Percentiles rank a stretch among this genome's conserved stretches.
These are phyloP conservation scores for Alosa alosa DNA, from an alignment of 2,113 vertebrate species.

Conservation along the genomic window DNA sequence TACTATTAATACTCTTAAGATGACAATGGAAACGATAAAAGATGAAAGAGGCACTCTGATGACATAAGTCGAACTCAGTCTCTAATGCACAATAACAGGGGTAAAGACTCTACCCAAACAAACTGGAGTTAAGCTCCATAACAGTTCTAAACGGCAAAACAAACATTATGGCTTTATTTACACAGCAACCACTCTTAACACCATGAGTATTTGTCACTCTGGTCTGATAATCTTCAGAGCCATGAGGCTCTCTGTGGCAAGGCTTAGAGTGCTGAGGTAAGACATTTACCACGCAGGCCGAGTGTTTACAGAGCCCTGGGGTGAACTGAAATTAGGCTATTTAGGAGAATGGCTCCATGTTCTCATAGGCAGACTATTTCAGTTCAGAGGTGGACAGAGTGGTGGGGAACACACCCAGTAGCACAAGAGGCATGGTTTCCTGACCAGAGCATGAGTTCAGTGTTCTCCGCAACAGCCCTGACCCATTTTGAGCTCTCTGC, in stretches of 20 bases:
- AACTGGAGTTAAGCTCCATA: neutral
- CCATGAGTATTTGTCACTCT: neutral
- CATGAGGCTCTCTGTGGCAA: neutral
- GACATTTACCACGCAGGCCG: neutral
- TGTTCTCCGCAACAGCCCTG: neutral
- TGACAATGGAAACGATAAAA: neutral
- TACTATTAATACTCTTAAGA: neutral
- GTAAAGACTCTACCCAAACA: neutral
- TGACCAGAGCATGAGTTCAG: neutral
- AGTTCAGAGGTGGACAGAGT: conserved; percentile 10
- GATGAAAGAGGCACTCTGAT: neutral
- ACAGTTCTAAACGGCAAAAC: neutral
- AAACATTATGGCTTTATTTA: neutral
- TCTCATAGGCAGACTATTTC: conserved; percentile 45
- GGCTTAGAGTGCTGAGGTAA: neutral
- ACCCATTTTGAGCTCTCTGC: neutral
- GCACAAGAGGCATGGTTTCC: conserved; percentile 46
- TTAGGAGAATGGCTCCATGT: conserved; percentile 41
- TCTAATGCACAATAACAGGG: neutral
- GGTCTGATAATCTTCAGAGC: neutral
- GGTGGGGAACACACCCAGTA: conserved; percentile 35
- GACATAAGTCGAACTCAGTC: neutral
- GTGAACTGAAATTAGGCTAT: conserved; percentile 32
- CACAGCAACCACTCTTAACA: neutral
- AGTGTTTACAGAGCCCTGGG: neutral